Conservation (phyloP, 2,113 vertebrate species). For the chimpanzee (Pan troglodytes) region NHGRI_mPanTro3-v2.1_pri NC_072402.2:147827001-147827500, state of each 20-base stretch:
- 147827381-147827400: background rate
- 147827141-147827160: too few species aligned
- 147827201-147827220: background rate
- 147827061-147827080: background rate
- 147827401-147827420: background rate
- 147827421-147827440: background rate
- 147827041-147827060: background rate
- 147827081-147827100: background rate
- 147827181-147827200: background rate
- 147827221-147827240: too few species aligned
- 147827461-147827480: background rate
- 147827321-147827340: background rate
- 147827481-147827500: background rate
- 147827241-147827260: background rate
- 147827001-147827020: background rate
- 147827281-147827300: background rate
- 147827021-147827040: background rate
- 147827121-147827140: background rate
- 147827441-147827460: background rate
- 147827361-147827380: background rate
- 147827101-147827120: background rate
- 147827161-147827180: background rate
- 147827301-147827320: background rate
- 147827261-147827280: background rate
- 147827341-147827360: background rate